Conservation (phyloP, 30 jellyfish, hydroid and myxozoan species). For the Hydra vulgaris region DNA sequence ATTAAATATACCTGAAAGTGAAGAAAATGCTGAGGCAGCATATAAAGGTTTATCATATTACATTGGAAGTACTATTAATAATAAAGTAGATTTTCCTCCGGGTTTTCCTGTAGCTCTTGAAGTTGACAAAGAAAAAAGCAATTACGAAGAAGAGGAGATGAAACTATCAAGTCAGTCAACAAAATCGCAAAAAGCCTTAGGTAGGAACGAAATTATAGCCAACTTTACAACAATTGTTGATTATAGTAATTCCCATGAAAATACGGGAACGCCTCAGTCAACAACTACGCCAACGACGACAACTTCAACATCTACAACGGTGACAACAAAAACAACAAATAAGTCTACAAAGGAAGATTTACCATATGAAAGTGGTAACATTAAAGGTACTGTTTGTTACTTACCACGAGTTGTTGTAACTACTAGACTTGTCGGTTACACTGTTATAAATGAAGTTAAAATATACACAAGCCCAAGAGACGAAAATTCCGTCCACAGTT, state of each 20-base stretch:
- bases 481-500: slow-evolving; percentile 17
- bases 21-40: slow-evolving; percentile 19
- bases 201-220: neutral
- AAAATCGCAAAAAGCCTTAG: neutral
- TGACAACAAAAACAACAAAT: neutral
- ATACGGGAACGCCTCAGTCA: neutral
- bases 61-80: slow-evolving; percentile 10
- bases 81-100: slow-evolving; percentile 1
- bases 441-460: slow-evolving; percentile 18
- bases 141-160: neutral
- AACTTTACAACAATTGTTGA: neutral
- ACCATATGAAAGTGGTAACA: neutral
- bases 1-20: neutral
- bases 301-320: neutral
- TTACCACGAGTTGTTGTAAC: slow-evolving; percentile 19
- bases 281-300: neutral
- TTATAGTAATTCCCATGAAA: neutral
- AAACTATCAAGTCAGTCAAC: neutral
- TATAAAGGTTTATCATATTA: slow-evolving; percentile 8
- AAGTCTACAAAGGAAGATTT: neutral
- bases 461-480: slow-evolving; percentile 17
- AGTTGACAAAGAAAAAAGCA: slow-evolving; percentile 13
- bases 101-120: slow-evolving; percentile 22
- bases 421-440: slow-evolving; percentile 4
- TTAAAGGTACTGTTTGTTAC: slow-evolving; percentile 18